phyloP scores from a whole-genome alignment of 2,797 vertebrate genomes.

The Nasua narica region DNA sequence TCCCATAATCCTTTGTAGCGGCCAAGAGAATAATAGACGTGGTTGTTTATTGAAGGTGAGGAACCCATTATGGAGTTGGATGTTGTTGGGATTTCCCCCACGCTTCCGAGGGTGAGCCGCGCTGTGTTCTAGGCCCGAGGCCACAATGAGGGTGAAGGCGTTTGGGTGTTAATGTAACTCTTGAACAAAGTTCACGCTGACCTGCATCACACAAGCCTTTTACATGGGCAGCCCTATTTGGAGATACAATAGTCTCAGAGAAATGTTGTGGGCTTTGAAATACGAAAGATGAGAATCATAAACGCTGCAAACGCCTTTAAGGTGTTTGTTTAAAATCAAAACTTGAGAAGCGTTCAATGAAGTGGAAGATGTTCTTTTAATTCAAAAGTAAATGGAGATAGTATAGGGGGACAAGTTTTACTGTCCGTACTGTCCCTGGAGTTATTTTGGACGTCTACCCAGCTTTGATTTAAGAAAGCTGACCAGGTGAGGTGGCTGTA shows the following conservation, averaged over 20 bases:
- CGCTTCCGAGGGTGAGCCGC: neutral
- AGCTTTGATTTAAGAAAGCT: neutral
- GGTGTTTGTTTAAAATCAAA: neutral
- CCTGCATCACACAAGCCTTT: neutral
- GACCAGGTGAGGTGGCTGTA: neutral
- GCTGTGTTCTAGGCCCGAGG: neutral
- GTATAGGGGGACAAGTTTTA: neutral
- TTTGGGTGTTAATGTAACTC: neutral
- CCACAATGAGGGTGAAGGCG: neutral
- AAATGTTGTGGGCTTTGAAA: neutral
- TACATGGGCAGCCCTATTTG: neutral
- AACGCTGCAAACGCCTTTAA: neutral
- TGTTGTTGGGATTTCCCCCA: neutral
- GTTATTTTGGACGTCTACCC: neutral
- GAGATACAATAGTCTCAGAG: neutral
- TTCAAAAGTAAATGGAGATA: neutral
- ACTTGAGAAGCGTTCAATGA: neutral
- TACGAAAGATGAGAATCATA: neutral
- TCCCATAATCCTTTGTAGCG: constrained; percentile 44
- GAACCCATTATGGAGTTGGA: neutral
- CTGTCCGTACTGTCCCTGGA: too few species aligned
- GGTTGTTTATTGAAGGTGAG: neutral
- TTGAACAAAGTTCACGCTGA: neutral
- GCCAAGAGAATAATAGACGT: neutral
- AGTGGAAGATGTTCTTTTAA: neutral